These are phyloP conservation scores for Ceratina calcarata DNA, from an alignment of 1,140 invertebrate species.

Conservation along the genomic window DNA sequence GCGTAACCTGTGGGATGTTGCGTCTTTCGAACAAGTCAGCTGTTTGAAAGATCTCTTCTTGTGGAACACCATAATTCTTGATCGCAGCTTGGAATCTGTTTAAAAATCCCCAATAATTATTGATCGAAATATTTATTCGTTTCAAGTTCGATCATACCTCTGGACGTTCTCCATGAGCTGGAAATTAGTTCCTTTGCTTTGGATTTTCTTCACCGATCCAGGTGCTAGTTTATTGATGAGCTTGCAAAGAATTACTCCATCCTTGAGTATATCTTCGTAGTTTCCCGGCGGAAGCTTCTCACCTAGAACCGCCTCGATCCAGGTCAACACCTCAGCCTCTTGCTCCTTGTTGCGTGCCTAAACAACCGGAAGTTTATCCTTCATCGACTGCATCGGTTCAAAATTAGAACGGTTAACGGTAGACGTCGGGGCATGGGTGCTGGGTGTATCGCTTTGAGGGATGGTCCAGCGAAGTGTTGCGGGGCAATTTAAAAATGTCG, in stretches of 20 bases:
- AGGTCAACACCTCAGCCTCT: constrained; percentile 93
- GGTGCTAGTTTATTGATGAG: constrained; percentile 97
- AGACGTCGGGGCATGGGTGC: not conserved
- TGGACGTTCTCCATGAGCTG: constrained; percentile 99
- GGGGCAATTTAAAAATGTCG: constrained; percentile 60
- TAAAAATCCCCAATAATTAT: constrained; percentile 19
- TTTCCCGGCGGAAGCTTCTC: constrained; percentile 91
- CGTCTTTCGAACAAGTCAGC: constrained; percentile 97
- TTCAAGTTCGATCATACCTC: constrained; percentile 79
- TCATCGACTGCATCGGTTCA: not conserved
- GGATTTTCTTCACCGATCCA: constrained; percentile 97
- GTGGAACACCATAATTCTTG: constrained; percentile 96
- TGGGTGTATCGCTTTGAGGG: not conserved
- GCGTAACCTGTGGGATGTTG: constrained; percentile 97
- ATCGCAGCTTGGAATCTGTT: constrained; percentile 94
- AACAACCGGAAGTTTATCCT: constrained; percentile 2
- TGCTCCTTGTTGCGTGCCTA: constrained; percentile 94
- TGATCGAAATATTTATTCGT: not conserved
- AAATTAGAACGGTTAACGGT: not conserved
- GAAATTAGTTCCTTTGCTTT: constrained; percentile 97
- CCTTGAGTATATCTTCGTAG: constrained; percentile 95
- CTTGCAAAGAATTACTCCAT: constrained; percentile 96
- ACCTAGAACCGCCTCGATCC: constrained; percentile 94
- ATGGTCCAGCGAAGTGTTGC: constrained; percentile 15
- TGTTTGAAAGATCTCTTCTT: constrained; percentile 99